phyloP scores from a whole-genome alignment of 2,113 vertebrate species.

The Grammomys dolichurus region DNA sequence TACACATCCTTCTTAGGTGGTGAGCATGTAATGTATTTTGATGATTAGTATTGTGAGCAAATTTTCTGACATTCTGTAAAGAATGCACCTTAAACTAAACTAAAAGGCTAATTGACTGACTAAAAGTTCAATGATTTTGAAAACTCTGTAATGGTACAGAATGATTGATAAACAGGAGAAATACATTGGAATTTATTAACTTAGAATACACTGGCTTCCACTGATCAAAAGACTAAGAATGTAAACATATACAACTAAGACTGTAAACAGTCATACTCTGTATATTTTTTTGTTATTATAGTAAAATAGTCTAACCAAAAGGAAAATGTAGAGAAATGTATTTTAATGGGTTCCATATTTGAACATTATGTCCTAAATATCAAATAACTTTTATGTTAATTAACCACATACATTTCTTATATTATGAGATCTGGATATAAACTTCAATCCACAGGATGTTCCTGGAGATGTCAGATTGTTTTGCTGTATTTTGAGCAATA shows the following conservation, averaged over 20 bases:
- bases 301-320: not conserved
- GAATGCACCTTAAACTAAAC: not conserved
- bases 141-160: not conserved
- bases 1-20: not conserved
- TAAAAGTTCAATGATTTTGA: not conserved
- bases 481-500: not conserved
- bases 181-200: not conserved
- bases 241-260: too few relatives aligned
- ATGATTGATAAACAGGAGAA: not conserved
- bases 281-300: not conserved
- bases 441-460: not conserved
- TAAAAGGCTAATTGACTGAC: not conserved
- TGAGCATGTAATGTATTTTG: not conserved
- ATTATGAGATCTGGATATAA: not conserved
- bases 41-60: not conserved
- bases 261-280: not conserved
- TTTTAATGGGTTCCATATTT: not conserved
- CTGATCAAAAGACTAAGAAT: not conserved
- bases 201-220: not conserved
- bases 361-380: not conserved
- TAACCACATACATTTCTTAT: not conserved
- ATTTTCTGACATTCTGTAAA: not conserved
- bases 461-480: not conserved
- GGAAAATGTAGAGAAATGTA: not conserved
- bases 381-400: not conserved